Conservation (phyloP, 2,797 vertebrate genomes). For the Chaunax sp. region DNA sequence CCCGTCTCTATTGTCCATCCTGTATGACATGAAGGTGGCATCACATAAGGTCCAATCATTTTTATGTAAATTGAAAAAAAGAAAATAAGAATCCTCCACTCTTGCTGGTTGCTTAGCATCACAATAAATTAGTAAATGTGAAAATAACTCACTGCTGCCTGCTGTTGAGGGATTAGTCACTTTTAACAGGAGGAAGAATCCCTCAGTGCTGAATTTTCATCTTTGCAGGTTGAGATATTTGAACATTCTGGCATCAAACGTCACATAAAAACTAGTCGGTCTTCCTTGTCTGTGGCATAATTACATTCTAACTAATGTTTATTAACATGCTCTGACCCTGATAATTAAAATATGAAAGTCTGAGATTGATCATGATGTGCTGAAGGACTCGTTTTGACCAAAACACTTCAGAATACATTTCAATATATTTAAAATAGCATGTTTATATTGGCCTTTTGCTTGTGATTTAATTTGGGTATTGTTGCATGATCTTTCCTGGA, state of each 20-base stretch:
- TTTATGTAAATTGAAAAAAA: too few species aligned
- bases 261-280: background rate
- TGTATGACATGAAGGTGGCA: too few species aligned
- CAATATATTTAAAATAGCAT: background rate
- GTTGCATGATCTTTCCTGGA: too few species aligned
- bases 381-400: background rate
- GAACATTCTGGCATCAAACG: background rate
- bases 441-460: too few species aligned
- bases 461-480: too few species aligned
- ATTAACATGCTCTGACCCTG: background rate
- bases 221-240: background rate
- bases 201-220: background rate
- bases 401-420: background rate
- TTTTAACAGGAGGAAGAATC: background rate
- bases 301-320: background rate
- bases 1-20: background rate
- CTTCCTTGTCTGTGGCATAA: background rate
- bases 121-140: background rate
- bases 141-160: background rate
- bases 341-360: background rate
- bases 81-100: too few species aligned
- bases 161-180: background rate
- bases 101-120: background rate
- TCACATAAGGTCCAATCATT: background rate
- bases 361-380: background rate